Evolutionary conservation across 2,888 invertebrate species (phyloP).

Genomic region (Agelastica alni): DNA sequence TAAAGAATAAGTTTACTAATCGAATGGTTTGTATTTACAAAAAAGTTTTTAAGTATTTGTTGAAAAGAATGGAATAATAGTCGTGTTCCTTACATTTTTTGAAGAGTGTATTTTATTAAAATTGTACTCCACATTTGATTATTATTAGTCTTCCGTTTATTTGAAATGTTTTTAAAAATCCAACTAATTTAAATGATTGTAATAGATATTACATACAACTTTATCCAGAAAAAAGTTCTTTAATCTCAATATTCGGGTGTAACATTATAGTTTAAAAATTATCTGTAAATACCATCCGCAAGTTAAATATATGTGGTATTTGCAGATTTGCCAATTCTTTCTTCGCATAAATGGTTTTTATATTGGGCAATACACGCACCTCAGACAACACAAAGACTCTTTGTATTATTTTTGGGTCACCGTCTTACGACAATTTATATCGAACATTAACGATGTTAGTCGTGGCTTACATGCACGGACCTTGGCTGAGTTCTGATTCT

Average conservation of each 20-base stretch:
- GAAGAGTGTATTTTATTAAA: too few relatives aligned
- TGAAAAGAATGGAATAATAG: too few relatives aligned
- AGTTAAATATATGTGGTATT: not conserved
- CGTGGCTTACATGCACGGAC: conserved; percentile 5
- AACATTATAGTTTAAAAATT: not conserved
- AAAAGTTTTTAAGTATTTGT: too few relatives aligned
- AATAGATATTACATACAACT: not conserved
- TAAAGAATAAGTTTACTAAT: too few relatives aligned
- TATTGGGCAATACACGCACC: not conserved
- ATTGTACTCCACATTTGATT: too few relatives aligned
- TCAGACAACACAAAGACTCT: not conserved
- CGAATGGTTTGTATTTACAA: too few relatives aligned
- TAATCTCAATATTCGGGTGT: not conserved
- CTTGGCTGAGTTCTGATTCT: conserved; percentile 16
- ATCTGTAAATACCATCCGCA: not conserved
- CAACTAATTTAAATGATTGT: too few relatives aligned
- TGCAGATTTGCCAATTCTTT: not conserved
- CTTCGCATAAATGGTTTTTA: not conserved
- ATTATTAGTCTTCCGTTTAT: too few relatives aligned
- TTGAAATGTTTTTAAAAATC: too few relatives aligned
- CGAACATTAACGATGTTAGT: conserved; percentile 3
- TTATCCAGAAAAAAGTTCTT: not conserved
- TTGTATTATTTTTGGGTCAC: conserved; percentile 13
- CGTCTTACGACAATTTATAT: conserved; percentile 11
- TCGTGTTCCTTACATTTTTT: too few relatives aligned